Percentiles rank a stretch among this genome's conserved stretches.
These are phyloP conservation scores for Myrmecobius fasciatus DNA, from an alignment of 2,113 vertebrate species.

Conservation along the genomic window DNA sequence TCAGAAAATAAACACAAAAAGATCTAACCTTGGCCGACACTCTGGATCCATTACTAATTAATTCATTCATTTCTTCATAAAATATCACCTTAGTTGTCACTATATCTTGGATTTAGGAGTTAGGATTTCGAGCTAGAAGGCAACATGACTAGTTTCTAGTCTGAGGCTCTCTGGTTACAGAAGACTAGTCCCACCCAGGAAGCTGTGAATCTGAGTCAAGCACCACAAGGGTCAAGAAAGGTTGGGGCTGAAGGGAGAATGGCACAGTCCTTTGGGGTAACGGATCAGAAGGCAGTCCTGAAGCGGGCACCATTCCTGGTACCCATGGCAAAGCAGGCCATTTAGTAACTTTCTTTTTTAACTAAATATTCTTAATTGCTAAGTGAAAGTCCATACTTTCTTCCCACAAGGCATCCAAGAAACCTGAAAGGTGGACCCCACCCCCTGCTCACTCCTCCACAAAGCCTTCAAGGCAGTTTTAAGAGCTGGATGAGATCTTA, in stretches of 20 bases:
- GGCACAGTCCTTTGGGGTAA: not conserved
- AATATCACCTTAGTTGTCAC: not conserved
- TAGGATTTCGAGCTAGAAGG: not conserved
- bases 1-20: not conserved
- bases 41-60: not conserved
- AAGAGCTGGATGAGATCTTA: not conserved
- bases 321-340: not conserved
- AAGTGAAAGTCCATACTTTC: not conserved
- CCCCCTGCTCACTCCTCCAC: not conserved
- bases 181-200: not conserved
- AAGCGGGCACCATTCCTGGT: not conserved
- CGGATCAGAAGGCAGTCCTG: too few species aligned
- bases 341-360: not conserved
- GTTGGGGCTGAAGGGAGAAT: not conserved
- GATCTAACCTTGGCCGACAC: not conserved
- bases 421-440: not conserved
- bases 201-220: not conserved
- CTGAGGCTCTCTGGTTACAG: not conserved
- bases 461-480: not conserved
- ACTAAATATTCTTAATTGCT: not conserved
- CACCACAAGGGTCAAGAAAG: not conserved
- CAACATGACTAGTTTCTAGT: not conserved
- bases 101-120: not conserved
- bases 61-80: not conserved
- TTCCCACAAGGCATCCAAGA: not conserved